Base-by-base conservation (phyloP, 2,797 vertebrate genomes). In the Sitta carolinensis region DNA sequence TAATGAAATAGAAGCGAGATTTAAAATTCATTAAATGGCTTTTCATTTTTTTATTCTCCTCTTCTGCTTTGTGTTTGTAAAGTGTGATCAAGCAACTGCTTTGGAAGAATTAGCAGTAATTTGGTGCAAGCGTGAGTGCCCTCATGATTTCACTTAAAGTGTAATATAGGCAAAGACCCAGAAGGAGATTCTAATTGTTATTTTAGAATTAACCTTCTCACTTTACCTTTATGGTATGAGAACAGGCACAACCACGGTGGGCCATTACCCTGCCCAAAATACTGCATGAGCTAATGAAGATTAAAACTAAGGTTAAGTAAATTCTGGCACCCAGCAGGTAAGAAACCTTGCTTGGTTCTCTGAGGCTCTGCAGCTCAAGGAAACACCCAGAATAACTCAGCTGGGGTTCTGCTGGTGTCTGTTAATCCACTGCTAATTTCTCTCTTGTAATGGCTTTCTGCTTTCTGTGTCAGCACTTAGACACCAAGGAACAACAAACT, bases 151-250 rank as follows among this genome's bases (percentile, higher is more conserved):
- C 40, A 88, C 70, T 87, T 75, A 63, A 95, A 97, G 89, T 54
- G 61, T 55, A 82, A 82, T 22, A 36, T 29, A 89, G 76, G 95
- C 73, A 89, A 96, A 94, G 91, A 96, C 83, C 76, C 73, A 95
- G 80, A 78, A 91, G 96, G 89, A 55, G 51, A 89, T 80, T 92
- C 66, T 84, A 95, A 96, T 95, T 95, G 95, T 94, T 96, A 89
- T 89, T 95, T 97, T 82, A 92, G 80, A 96, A 96, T 94, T 94
- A 97, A 95, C 95, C 92, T 97, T 95, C 97, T 84, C 10, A 2
- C 58, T 96, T 92, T 64, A 73, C 90, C 91, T 95, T 86, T 34
- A 58, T 32, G 87, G 68, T 78, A 59, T 72, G 67, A 93, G 94
- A 97, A 94, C 52, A 85, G 6, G 70, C 78, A 68, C 52, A 78